These are phyloP conservation scores for Mesocricetus auratus DNA, from an alignment of 2,113 vertebrate species.

Conservation along the genomic window DNA sequence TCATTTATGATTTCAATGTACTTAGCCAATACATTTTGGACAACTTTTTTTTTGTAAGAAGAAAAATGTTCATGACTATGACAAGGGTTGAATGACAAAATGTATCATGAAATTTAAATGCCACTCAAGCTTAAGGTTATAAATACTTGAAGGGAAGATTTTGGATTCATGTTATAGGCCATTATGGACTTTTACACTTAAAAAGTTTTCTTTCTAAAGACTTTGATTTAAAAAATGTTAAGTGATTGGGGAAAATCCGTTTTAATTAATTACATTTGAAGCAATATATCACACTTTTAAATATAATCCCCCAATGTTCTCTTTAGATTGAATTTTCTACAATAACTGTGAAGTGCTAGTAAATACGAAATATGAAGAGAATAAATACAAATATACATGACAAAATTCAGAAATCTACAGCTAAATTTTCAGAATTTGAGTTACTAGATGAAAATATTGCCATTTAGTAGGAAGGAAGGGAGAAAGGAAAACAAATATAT, in stretches of 20 bases:
- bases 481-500: conserved; percentile 52
- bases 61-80: neutral
- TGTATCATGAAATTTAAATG: conserved; percentile 18
- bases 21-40: neutral
- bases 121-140: neutral
- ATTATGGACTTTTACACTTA: neutral
- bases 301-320: neutral
- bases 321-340: neutral
- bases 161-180: neutral
- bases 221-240: neutral
- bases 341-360: conserved; percentile 27
- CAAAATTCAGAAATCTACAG: conserved; percentile 15
- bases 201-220: conserved; percentile 6
- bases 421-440: conserved; percentile 46
- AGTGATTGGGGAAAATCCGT: neutral
- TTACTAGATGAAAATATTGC: neutral
- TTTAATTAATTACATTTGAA: conserved; percentile 30
- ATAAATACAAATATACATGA: conserved; percentile 33
- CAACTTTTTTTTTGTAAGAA: conserved; percentile 42
- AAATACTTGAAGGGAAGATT: conserved; percentile 24
- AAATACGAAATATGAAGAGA: neutral
- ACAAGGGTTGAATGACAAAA: conserved; percentile 8
- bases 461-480: neutral
- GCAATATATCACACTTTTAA: neutral
- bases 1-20: neutral